A percentile compares a stretch with the other conserved stretches of the same genome.
These are phyloP conservation scores for Rhynchonycteris naso DNA, from an alignment of 2,797 vertebrate genomes.

Conservation along the genomic window DNA sequence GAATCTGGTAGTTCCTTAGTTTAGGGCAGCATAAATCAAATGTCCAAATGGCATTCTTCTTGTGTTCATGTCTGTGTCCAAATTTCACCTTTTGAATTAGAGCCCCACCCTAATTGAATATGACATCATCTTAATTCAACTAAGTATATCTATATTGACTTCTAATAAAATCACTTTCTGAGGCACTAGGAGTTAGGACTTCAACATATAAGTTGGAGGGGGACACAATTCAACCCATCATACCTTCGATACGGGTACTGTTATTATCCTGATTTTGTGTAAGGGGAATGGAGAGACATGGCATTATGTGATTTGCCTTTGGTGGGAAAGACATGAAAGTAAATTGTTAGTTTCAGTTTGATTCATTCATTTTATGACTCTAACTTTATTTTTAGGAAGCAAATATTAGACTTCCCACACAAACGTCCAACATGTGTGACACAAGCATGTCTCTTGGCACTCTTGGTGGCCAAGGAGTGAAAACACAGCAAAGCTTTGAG, in stretches of 20 bases:
- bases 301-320: not conserved
- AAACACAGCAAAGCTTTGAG: constrained; percentile 83
- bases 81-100: not conserved
- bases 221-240: not conserved
- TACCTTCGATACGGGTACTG: not conserved
- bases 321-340: not conserved
- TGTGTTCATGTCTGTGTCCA: not conserved
- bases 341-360: not conserved
- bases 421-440: constrained; percentile 80
- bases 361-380: constrained; percentile 20
- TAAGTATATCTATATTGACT: not conserved
- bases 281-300: not conserved
- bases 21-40: not conserved
- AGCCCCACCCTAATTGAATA: not conserved
- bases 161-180: not conserved
- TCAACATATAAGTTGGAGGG: not conserved
- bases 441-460: constrained; percentile 75
- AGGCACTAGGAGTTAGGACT: not conserved
- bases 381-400: constrained; percentile 83
- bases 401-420: constrained; percentile 86
- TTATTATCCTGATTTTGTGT: not conserved
- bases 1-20: not conserved
- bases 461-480: constrained; percentile 83
- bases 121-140: not conserved
- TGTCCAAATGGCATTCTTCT: not conserved